phyloP scores from a whole-genome alignment of 2,113 vertebrate species.

The Hyperopisus bebe region DNA sequence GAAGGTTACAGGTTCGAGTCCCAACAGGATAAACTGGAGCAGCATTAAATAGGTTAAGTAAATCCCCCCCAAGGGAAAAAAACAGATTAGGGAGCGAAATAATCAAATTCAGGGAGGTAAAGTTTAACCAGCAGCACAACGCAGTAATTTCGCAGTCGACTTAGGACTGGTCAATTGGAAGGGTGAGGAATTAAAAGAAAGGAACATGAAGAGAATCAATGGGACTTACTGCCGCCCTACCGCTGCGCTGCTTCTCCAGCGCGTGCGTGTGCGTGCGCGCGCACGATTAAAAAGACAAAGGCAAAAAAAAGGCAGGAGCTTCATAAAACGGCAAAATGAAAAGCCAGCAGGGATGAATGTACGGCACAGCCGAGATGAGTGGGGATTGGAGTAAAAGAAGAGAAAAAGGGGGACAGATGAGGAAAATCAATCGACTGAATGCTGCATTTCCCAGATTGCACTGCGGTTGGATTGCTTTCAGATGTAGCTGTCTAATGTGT shows the following conservation, averaged over 20 bases:
- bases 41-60: not conserved
- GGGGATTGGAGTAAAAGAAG: not conserved
- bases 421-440: not conserved
- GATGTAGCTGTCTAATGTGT: not conserved
- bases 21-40: not conserved
- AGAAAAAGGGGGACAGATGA: not conserved
- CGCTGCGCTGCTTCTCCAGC: not conserved
- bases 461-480: not conserved
- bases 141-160: not conserved
- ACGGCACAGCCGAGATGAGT: not conserved
- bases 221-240: not conserved
- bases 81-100: not conserved
- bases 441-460: not conserved
- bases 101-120: not conserved
- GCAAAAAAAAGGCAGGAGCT: not conserved
- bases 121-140: not conserved
- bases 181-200: not conserved
- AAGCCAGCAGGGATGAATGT: not conserved
- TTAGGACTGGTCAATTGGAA: not conserved
- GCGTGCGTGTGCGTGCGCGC: not conserved
- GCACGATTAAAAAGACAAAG: not conserved
- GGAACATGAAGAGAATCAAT: not conserved
- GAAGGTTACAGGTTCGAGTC: not conserved
- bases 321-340: not conserved
- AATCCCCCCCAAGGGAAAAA: not conserved